Percentiles rank a stretch among this genome's conserved stretches.
Conservation (phyloP, 1,140 invertebrate species). For the Drosophila melanica region DNA sequence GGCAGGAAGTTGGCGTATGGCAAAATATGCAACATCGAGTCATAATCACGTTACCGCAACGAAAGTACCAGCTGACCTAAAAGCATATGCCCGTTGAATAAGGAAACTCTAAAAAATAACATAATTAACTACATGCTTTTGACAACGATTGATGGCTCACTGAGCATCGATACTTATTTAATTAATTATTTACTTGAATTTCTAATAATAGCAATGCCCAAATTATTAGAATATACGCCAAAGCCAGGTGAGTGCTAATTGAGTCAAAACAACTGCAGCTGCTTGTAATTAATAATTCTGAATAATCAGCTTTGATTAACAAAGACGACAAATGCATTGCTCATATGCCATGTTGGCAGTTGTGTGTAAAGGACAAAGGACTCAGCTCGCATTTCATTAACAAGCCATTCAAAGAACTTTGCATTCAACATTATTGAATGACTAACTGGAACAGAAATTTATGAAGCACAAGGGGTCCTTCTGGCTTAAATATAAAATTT, state of each 20-base stretch:
- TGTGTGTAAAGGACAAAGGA: neutral
- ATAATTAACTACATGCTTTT: slow-evolving; percentile 23
- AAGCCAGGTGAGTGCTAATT: neutral
- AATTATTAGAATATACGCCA: slow-evolving; percentile 1
- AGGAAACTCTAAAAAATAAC: neutral
- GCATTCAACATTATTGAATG: no score
- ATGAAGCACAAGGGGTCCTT: no score
- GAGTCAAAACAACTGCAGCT: neutral
- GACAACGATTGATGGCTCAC: slow-evolving; percentile 13
- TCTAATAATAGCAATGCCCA: slow-evolving; percentile 1
- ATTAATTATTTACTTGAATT: slow-evolving; percentile 1
- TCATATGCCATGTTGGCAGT: slow-evolving; percentile 11
- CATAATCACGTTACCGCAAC: slow-evolving; percentile 13
- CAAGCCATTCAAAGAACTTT: no score
- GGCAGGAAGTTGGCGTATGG: neutral
- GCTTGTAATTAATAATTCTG: neutral
- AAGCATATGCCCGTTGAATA: neutral
- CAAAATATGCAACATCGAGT: neutral
- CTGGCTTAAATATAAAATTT: no score
- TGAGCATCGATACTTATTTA: neutral
- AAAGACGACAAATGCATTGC: neutral
- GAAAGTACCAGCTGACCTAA: neutral
- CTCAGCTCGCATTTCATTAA: no score
- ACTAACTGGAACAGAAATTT: no score
- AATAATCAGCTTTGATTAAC: neutral